phyloP scores from a whole-genome alignment of 2,888 invertebrate species.

The Frankliniella intonsa region DNA sequence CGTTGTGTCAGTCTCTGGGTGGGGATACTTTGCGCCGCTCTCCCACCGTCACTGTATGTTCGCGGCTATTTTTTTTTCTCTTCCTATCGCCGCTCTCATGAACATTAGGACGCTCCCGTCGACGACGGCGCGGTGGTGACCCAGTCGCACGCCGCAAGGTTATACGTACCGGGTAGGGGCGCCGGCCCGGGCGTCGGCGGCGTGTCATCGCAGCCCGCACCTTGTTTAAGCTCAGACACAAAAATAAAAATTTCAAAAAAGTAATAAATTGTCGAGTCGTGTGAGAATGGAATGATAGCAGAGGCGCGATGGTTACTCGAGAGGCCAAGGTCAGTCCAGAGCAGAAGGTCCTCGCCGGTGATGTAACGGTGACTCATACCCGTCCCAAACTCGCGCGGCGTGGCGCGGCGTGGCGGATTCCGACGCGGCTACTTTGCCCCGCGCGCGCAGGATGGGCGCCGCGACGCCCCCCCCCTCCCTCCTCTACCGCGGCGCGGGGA shows the following conservation, averaged over 20 bases:
- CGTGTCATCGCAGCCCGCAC: no score
- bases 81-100: no score
- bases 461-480: background rate
- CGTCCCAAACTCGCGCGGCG: background rate
- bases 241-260: no score
- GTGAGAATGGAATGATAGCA: background rate
- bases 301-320: background rate
- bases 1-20: background rate
- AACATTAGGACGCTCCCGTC: no score
- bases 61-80: background rate
- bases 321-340: background rate
- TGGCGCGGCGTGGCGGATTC: background rate
- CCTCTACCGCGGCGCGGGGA: background rate
- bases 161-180: no score
- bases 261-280: background rate
- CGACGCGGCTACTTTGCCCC: background rate
- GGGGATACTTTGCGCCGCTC: background rate
- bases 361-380: background rate
- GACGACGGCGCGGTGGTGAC: no score
- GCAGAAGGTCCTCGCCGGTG: background rate
- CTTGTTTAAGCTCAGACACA: no score
- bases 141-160: no score
- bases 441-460: background rate
- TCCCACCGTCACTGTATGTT: background rate
- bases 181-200: no score